Conservation (phyloP, 1,140 invertebrate species). For the Diploscapter pachys region DNA sequence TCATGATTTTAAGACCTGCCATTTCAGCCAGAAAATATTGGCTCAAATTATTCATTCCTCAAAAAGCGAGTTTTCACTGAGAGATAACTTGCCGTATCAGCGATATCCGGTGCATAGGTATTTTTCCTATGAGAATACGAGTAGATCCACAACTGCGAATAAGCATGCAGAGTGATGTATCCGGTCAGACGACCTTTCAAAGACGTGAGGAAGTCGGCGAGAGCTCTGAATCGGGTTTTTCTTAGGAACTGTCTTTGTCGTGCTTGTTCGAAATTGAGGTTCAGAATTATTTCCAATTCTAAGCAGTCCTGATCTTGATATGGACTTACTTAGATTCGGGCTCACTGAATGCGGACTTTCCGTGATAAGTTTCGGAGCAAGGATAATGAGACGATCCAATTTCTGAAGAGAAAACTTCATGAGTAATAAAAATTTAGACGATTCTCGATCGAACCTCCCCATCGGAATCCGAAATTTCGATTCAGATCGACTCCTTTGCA, state of each 20-base stretch:
- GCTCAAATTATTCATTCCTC: no score
- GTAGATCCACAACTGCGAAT: conserved; percentile 45
- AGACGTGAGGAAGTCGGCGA: conserved; percentile 24
- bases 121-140: conserved; percentile 50
- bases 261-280: neutral
- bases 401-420: conserved; percentile 14
- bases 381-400: conserved; percentile 34
- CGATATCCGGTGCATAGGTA: conserved; percentile 50
- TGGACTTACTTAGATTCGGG: conserved; percentile 28
- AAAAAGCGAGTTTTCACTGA: no score
- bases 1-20: no score
- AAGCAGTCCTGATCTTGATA: neutral
- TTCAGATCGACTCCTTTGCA: conserved; percentile 42
- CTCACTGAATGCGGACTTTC: conserved; percentile 38
- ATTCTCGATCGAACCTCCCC: conserved; percentile 6
- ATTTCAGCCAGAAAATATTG: no score
- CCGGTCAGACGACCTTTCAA: conserved; percentile 30
- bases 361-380: conserved; percentile 41
- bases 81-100: conserved; percentile 41
- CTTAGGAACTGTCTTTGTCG: no score
- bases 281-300: conserved; percentile 44
- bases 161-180: conserved; percentile 40
- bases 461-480: conserved; percentile 40
- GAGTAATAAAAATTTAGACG: neutral
- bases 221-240: conserved; percentile 13